Evolutionary conservation across 2,888 invertebrate genomes (phyloP), one percentile per base, ranked within the genome.

Genomic region (Yponomeuta plumbellus): DNA sequence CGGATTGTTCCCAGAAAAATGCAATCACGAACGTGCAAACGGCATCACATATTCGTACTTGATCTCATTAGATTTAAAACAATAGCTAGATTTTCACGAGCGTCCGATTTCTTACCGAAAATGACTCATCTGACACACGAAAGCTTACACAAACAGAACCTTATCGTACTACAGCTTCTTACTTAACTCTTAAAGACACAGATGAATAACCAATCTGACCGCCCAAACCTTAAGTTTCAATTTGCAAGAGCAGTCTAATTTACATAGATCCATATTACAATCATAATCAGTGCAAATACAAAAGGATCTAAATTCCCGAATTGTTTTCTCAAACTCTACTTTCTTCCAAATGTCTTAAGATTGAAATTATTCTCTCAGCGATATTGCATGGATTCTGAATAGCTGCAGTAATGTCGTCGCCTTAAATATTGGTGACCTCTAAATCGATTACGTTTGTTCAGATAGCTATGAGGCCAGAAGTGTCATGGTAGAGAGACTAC

Each of bases 31-130:
- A 59, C 10, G 21, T n/a, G n/a, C 26, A 61, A 34, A 34, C 23
- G n/a, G 22, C 61, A 61, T 26, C 61, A n/a, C 23, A 63, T 22
- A 40, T 72, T 70, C 73, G 69, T 74, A 73, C 71, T 70, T 76
- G 73, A 77, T 79, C 76, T 77, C 74, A 74, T 77, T 80, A 74
- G 76, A 52, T 52, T 78, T 75, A 73, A 80, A 80, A 81, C 80
- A 82, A 80, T 78, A 76, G 76, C 75, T 75, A 75, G 70, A 70
- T 76, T 78, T 77, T 77, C 77, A 76, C 77, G 71, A 73, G 71
- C 70, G 76, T 81, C 80, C 76, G 79, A 81, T 84, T 84, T 81
- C 83, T 83, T 85, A 76, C 77, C 77, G 79, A 72, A 80, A 81
- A 81, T 86, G 85, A 87, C 80, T 87, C 86, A 87, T 81, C 80